Conservation (phyloP, 2,797 vertebrate species). For the Gobio occitaniae region DNA sequence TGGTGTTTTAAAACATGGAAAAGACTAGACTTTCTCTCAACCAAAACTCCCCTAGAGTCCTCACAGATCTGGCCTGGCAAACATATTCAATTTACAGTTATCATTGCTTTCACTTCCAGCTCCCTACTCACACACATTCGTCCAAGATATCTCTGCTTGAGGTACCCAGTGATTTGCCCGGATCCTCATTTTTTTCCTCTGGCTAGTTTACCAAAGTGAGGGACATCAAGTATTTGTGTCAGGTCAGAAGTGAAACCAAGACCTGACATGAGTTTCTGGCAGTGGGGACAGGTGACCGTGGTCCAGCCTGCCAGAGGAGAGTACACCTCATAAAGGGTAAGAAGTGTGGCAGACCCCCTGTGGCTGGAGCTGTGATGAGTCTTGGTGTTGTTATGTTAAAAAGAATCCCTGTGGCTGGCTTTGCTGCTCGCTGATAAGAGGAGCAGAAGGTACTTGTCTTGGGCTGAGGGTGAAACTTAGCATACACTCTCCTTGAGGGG, state of each 20-base stretch:
- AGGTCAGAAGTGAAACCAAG: slow-evolving; percentile 74
- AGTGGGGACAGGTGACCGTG: slow-evolving; percentile 59
- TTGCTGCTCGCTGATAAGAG: slow-evolving; percentile 83
- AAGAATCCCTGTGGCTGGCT: slow-evolving; percentile 65
- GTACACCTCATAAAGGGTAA: slow-evolving; percentile 57
- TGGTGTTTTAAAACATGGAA: slow-evolving; percentile 74
- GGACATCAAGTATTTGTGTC: slow-evolving; percentile 77
- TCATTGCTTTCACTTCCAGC: slow-evolving; percentile 41
- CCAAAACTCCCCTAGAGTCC: slow-evolving; percentile 74
- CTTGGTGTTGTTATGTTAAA: slow-evolving; percentile 72
- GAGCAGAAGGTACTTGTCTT: slow-evolving; percentile 63
- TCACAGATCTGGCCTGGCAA: slow-evolving; percentile 77
- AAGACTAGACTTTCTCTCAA: slow-evolving; percentile 69
- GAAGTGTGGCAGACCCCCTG: slow-evolving; percentile 72
- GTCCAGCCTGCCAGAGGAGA: slow-evolving; percentile 57
- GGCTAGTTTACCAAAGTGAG: slow-evolving; percentile 79
- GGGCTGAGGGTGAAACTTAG: slow-evolving; percentile 56
- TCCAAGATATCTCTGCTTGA: slow-evolving; percentile 17
- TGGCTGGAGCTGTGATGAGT: slow-evolving; percentile 67
- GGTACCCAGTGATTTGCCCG: slow-evolving; percentile 11
- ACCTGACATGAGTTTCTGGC: slow-evolving; percentile 54
- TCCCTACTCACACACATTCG: slow-evolving; percentile 44
- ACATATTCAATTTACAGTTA: slow-evolving; percentile 83
- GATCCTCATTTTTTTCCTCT: neutral
- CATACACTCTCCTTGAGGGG: slow-evolving; percentile 46